Conservation (phyloP, 2,797 vertebrate genomes). For the Acanthurus leucopareius region DNA sequence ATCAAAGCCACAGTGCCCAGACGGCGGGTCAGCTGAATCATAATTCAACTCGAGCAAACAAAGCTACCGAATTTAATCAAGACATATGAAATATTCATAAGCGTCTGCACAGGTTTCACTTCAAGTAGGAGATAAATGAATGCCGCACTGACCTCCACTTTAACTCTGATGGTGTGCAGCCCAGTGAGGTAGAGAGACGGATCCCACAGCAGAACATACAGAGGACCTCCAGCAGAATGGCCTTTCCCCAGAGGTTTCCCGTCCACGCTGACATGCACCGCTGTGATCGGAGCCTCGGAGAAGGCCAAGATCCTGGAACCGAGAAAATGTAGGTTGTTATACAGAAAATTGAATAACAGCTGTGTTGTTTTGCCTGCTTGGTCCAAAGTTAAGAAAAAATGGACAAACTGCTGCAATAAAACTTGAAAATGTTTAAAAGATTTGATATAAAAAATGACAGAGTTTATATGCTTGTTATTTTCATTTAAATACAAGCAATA, state of each 20-base stretch:
- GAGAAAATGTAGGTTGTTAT: background rate
- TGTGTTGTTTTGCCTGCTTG: background rate
- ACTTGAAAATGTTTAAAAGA: too few relatives aligned
- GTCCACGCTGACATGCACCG: constrained; percentile 90
- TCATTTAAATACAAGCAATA: too few relatives aligned
- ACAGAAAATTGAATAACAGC: background rate
- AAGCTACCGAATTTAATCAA: constrained; percentile 24
- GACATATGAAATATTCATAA: constrained; percentile 33
- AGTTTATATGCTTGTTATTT: too few relatives aligned
- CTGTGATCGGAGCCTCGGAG: constrained; percentile 89
- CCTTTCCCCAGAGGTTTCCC: constrained; percentile 87
- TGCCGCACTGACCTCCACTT: constrained; percentile 87
- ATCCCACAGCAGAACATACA: constrained; percentile 92
- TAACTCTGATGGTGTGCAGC: constrained; percentile 91
- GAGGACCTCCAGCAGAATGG: constrained; percentile 87
- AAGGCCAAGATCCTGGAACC: constrained; percentile 92
- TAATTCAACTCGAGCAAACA: constrained; percentile 18
- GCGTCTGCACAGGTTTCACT: background rate
- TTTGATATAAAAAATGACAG: too few relatives aligned
- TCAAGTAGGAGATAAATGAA: background rate
- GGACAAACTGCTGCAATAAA: too few relatives aligned
- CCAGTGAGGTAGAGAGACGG: constrained; percentile 89
- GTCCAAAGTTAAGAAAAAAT: background rate
- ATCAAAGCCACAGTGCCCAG: constrained; percentile 4
- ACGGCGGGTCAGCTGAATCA: constrained; percentile 2